Evolutionary conservation across 2,113 vertebrate species (phyloP).

Genomic region (Hippocampus abdominalis): DNA sequence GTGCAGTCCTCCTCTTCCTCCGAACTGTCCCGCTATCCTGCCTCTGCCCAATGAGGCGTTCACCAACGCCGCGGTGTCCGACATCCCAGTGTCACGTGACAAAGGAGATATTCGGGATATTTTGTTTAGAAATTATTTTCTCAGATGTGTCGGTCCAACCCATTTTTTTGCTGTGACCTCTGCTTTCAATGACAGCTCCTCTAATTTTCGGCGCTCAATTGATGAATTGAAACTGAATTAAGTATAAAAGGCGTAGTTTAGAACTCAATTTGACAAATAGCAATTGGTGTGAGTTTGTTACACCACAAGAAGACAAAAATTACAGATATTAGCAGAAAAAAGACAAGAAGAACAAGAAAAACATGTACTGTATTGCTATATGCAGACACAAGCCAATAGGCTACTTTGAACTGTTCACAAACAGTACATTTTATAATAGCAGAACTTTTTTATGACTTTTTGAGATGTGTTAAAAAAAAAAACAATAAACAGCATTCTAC

Average conservation of each 20-base stretch:
- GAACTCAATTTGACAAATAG: neutral
- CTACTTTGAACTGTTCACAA: slow-evolving; percentile 68
- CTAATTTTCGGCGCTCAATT: neutral
- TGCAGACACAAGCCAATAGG: slow-evolving; percentile 56
- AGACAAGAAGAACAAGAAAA: slow-evolving; percentile 30
- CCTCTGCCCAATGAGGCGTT: slow-evolving; percentile 47
- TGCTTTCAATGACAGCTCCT: neutral
- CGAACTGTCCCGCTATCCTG: slow-evolving; percentile 10
- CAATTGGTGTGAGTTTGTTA: neutral
- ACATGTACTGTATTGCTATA: slow-evolving; percentile 73
- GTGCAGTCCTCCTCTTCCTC: slow-evolving; percentile 3
- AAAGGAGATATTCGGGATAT: neutral
- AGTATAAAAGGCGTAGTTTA: neutral
- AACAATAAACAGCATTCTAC: slow-evolving; percentile 35
- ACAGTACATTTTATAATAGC: slow-evolving; percentile 52
- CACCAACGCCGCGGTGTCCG: slow-evolving; percentile 27
- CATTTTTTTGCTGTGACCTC: too few species aligned
- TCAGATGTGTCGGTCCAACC: too few species aligned
- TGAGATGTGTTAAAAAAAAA: slow-evolving; percentile 45
- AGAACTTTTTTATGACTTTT: slow-evolving; percentile 37
- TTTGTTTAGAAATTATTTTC: too few species aligned
- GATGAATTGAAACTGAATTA: neutral
- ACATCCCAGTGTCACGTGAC: slow-evolving; percentile 22
- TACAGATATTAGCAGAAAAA: slow-evolving; percentile 20
- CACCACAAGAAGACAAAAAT: neutral